Percentiles rank a stretch among this genome's conserved stretches.
Conservation (phyloP, 2,888 invertebrate species). For the Dryobotodes eremita region DNA sequence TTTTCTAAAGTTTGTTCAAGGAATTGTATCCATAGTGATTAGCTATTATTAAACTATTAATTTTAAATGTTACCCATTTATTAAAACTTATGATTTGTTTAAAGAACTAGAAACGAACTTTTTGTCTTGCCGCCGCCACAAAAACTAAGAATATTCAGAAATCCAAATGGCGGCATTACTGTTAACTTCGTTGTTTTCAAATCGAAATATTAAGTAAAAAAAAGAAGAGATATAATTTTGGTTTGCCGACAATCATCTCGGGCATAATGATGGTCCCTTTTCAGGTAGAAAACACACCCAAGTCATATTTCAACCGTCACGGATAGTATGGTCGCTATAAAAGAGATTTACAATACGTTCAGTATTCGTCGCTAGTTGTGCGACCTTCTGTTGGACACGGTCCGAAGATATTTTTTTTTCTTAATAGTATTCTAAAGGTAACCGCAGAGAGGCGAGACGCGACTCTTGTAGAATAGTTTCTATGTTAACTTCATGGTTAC, state of each 20-base stretch:
- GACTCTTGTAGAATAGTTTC: too few species aligned
- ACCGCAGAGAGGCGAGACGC: too few species aligned
- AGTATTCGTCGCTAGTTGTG: conserved; percentile 88
- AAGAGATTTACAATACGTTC: conserved; percentile 88
- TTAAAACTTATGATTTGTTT: conserved; percentile 78
- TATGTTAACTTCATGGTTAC: too few species aligned
- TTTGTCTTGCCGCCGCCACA: conserved; percentile 75
- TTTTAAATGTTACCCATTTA: conserved; percentile 69
- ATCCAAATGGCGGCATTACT: conserved; percentile 79
- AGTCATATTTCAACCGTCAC: conserved; percentile 90
- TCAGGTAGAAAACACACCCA: conserved; percentile 89
- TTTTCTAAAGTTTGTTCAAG: conserved; percentile 67
- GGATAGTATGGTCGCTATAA: conserved; percentile 87
- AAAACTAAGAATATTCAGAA: conserved; percentile 76
- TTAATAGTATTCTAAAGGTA: conserved; percentile 71
- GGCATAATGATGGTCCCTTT: conserved; percentile 88
- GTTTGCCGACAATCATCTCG: conserved; percentile 88
- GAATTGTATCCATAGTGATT: conserved; percentile 58
- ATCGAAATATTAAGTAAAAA: conserved; percentile 81
- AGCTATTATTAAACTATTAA: conserved; percentile 69
- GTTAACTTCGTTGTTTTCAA: conserved; percentile 83
- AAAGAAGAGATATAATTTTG: conserved; percentile 85
- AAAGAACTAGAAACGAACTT: conserved; percentile 74
- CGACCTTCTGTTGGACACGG: conserved; percentile 86
- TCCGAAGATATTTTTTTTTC: conserved; percentile 87